A percentile compares a stretch with the other conserved stretches of the same genome.
These are phyloP conservation scores for Aurelia aurita complex sp. Pacific DNA, from an alignment of 30 jellyfish, hydroid and myxozoan species.

Conservation along the genomic window DNA sequence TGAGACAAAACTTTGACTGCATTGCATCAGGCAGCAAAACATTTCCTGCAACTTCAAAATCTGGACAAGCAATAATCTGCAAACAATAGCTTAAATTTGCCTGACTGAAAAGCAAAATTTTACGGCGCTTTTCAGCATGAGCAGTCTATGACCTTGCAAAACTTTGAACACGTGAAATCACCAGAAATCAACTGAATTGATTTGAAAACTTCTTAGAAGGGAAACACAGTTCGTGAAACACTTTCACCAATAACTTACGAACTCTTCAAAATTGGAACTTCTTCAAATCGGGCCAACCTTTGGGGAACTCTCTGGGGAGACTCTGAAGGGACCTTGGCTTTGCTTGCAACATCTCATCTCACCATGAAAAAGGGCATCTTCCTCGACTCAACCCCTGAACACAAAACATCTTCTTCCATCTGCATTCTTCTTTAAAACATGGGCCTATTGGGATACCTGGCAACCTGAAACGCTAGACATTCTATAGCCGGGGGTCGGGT, in stretches of 20 bases:
- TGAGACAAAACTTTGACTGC: background rate
- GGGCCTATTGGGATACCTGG: constrained; percentile 28
- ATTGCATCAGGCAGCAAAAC: background rate
- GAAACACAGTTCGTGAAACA: too few species aligned
- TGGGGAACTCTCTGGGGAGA: background rate
- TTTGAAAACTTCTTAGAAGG: background rate
- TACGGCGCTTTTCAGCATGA: constrained; percentile 34
- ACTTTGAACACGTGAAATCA: constrained; percentile 32
- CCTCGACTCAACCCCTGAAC: too few species aligned
- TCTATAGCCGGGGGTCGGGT: constrained; percentile 32
- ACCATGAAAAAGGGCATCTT: too few species aligned
- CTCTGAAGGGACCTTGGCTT: background rate
- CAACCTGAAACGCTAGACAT: constrained; percentile 47
- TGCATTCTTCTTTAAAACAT: constrained; percentile 21
- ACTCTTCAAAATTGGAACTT: too few species aligned
- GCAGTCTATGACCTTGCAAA: constrained; percentile 40
- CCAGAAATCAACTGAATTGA: background rate
- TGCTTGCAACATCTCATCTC: too few species aligned
- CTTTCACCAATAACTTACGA: too few species aligned
- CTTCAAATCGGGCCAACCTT: too few species aligned
- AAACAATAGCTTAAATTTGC: constrained; percentile 32
- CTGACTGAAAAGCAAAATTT: constrained; percentile 28
- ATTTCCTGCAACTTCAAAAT: constrained; percentile 70
- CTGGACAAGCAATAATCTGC: constrained; percentile 69
- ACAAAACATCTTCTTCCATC: too few species aligned